phyloP scores from a whole-genome alignment of 2,113 vertebrate genomes.

The Pteruthius melanotis region DNA sequence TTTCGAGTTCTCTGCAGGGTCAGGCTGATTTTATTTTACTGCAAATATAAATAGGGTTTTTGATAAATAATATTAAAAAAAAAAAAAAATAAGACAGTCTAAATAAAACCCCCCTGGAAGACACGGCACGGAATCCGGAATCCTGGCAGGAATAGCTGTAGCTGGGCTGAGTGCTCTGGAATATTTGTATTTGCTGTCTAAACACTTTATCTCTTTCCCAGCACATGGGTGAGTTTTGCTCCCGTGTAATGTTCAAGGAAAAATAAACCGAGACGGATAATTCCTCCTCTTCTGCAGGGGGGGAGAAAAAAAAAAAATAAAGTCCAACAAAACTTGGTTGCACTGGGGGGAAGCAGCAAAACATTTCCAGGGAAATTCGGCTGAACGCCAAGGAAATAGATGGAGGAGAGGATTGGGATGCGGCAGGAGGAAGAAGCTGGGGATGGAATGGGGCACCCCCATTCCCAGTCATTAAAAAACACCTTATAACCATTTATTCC shows the following conservation, averaged over 20 bases:
- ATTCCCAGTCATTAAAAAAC: neutral
- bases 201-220: conserved; percentile 39
- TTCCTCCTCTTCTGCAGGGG: neutral
- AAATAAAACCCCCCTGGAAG: conserved; percentile 19
- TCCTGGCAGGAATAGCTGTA: neutral
- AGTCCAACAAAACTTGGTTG: neutral
- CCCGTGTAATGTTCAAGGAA: neutral
- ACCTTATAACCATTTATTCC: neutral
- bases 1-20: conserved; percentile 9
- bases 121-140: neutral
- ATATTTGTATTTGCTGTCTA: conserved; percentile 56
- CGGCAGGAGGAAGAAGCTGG: neutral
- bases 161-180: neutral
- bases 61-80: neutral
- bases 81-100: neutral
- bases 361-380: neutral
- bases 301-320: neutral
- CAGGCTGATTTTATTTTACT: conserved; percentile 21
- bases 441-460: neutral
- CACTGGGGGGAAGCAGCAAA: neutral
- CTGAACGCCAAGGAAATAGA: neutral
- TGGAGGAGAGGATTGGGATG: neutral
- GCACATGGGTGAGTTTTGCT: conserved; percentile 38
- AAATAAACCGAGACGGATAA: conserved; percentile 11
- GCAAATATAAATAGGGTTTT: conserved; percentile 21